phyloP scores from a whole-genome alignment of 2,797 vertebrate genomes.

The Cephalopachus bancanus region DNA sequence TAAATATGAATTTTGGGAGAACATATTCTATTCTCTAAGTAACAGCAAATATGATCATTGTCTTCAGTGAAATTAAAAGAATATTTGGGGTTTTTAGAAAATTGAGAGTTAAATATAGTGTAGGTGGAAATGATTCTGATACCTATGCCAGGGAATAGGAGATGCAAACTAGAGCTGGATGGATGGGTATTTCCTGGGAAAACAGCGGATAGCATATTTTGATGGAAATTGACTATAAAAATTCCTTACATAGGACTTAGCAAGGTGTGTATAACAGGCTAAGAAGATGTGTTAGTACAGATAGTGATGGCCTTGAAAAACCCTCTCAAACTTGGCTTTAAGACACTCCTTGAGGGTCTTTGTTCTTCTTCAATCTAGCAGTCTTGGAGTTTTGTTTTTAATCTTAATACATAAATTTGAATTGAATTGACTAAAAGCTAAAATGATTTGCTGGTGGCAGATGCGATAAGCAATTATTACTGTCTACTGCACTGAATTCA shows the following conservation, averaged over 20 bases:
- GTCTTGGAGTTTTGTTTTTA: neutral
- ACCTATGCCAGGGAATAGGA: neutral
- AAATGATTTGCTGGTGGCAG: neutral
- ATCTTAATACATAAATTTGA: neutral
- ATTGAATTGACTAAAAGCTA: neutral
- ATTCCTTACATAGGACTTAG: neutral
- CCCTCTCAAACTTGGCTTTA: neutral
- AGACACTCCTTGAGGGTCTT: neutral
- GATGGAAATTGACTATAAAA: neutral
- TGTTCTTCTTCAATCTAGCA: neutral
- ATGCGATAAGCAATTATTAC: neutral
- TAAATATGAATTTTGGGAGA: neutral
- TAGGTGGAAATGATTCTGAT: neutral
- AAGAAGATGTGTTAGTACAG: neutral
- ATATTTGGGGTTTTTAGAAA: constrained; percentile 4
- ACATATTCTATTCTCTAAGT: neutral
- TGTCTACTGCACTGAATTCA: neutral
- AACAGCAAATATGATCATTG: neutral
- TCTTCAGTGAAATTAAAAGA: neutral
- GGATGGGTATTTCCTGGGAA: neutral
- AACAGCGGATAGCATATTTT: neutral
- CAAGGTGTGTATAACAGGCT: neutral
- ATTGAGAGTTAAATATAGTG: neutral
- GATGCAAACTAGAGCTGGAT: constrained; percentile 5
- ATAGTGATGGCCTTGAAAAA: neutral